phyloP scores from a whole-genome alignment of 2,888 invertebrate species.

The Saturnia japonica region DNA sequence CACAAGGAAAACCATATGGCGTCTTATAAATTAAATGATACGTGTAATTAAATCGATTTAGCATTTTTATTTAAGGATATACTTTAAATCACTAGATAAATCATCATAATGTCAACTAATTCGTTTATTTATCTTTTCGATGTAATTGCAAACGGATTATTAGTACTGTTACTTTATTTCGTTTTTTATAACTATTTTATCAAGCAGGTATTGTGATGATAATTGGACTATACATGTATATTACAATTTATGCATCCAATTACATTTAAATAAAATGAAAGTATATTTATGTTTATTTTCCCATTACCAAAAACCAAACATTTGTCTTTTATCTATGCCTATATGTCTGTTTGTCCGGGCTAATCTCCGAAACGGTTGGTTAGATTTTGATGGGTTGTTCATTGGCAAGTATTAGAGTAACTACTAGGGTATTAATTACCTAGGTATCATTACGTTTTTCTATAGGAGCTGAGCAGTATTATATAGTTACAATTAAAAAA shows the following conservation, averaged over 20 bases:
- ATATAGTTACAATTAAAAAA: no score
- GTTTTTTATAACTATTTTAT: neutral
- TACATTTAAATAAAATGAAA: no score
- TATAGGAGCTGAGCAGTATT: no score
- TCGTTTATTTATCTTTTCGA: neutral
- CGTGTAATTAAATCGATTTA: neutral
- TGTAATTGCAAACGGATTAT: neutral
- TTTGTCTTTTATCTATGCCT: no score
- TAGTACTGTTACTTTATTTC: neutral
- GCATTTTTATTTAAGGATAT: slow-evolving; percentile 1
- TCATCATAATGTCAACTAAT: slow-evolving; percentile 4
- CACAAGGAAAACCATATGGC: neutral
- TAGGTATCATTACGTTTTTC: no score
- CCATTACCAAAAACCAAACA: no score
- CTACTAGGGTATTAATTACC: no score
- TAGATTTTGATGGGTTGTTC: no score
- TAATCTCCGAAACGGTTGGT: no score
- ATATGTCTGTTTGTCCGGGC: no score
- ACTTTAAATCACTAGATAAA: slow-evolving; percentile 6
- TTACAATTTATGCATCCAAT: neutral
- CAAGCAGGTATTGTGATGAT: neutral
- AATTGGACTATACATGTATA: neutral
- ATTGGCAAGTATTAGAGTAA: no score
- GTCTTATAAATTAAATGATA: neutral
- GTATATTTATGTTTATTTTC: no score